Percentiles rank a stretch among this genome's conserved stretches.
Conservation (phyloP, 2,113 vertebrate species). For the Nicator chloris region DNA sequence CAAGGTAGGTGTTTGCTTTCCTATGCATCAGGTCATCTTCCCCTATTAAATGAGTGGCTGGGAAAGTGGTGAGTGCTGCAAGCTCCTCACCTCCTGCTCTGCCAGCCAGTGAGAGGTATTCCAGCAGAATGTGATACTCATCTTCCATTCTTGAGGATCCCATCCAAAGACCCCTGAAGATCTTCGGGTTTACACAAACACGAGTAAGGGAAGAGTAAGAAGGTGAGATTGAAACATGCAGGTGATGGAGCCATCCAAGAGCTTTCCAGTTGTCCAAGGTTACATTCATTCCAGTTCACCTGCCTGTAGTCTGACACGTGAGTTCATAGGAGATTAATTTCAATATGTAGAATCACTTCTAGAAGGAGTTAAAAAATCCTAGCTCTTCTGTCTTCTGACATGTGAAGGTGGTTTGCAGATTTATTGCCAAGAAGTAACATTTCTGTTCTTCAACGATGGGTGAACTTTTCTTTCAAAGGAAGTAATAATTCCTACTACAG, state of each 20-base stretch:
- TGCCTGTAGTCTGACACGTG: not conserved
- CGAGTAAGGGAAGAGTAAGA: not conserved
- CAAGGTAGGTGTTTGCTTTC: conserved; percentile 29
- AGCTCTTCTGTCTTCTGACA: not conserved
- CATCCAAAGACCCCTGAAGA: not conserved
- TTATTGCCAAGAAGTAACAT: not conserved
- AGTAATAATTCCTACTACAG: not conserved
- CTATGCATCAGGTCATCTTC: not conserved
- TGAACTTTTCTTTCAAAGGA: not conserved
- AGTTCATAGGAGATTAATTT: not conserved
- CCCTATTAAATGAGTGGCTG: not conserved
- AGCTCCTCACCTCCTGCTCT: not conserved
- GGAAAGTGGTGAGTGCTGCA: not conserved
- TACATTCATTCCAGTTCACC: not conserved
- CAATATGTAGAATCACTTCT: not conserved
- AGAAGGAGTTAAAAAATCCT: not conserved
- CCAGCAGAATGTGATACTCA: not conserved
- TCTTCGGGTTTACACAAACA: not conserved
- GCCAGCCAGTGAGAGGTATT: not conserved
- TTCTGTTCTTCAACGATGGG: not conserved
- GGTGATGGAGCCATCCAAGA: not conserved
- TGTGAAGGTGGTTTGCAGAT: not conserved
- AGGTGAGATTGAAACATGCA: not conserved
- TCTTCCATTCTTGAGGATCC: not conserved
- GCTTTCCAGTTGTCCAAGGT: not conserved